A percentile compares a stretch with the other conserved stretches of the same genome.
These are phyloP conservation scores for Argyresthia goedartella DNA, from an alignment of 2,888 invertebrate species.

Conservation along the genomic window DNA sequence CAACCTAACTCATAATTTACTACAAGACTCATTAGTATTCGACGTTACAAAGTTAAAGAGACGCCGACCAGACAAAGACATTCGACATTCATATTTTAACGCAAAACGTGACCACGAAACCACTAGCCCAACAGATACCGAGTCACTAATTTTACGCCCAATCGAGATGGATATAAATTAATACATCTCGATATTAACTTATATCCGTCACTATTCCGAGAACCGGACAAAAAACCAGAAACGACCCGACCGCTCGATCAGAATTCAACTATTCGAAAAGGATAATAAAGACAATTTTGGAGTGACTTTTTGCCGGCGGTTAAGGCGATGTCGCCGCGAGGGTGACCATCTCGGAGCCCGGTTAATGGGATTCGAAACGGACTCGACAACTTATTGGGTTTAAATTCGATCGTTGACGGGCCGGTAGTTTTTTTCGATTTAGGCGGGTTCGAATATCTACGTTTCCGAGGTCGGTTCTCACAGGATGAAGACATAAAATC, in stretches of 20 bases:
- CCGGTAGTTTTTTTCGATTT: conserved; percentile 25
- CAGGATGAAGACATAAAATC: conserved; percentile 68
- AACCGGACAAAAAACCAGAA: conserved; percentile 40
- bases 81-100: conserved; percentile 61
- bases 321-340: conserved; percentile 51
- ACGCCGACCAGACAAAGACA: conserved; percentile 39
- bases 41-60: conserved; percentile 45
- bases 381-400: conserved; percentile 30
- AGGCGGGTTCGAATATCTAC: conserved; percentile 31
- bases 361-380: conserved; percentile 48
- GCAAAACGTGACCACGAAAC: conserved; percentile 52
- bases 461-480: conserved; percentile 40
- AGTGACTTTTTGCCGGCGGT: conserved; percentile 48
- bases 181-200: conserved; percentile 36
- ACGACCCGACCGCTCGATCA: conserved; percentile 21
- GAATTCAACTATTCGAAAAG: conserved; percentile 38
- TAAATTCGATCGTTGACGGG: conserved; percentile 34
- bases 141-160: conserved; percentile 59
- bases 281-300: conserved; percentile 43
- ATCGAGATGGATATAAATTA: conserved; percentile 61
- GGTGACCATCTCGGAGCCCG: conserved; percentile 35
- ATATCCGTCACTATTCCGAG: conserved; percentile 12
- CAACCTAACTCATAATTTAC: conserved; percentile 53
- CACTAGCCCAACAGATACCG: conserved; percentile 37
- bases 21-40: conserved; percentile 51